phyloP scores from a whole-genome alignment of 2,888 invertebrate genomes.

The Pteria penguin region DNA sequence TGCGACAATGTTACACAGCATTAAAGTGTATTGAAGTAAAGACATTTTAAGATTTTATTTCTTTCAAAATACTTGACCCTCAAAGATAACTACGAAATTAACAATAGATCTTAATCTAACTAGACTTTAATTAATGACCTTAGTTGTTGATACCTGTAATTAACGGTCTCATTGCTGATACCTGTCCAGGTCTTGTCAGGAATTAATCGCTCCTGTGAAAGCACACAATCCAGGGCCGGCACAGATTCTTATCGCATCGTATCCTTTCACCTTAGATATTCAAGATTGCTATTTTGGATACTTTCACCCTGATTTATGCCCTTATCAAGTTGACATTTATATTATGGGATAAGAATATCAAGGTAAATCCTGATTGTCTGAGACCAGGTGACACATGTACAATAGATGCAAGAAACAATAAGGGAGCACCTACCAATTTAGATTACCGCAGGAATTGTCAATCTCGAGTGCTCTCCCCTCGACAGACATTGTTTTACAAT shows the following conservation, averaged over 20 bases:
- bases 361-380: conserved; percentile 23
- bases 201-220: background rate
- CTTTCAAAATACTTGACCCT: no score
- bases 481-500: background rate
- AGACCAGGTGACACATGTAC: conserved; percentile 10
- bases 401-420: conserved; percentile 6
- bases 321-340: conserved; percentile 24
- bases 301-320: conserved; percentile 7
- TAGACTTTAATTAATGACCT: background rate
- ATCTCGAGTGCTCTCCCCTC: background rate
- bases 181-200: background rate
- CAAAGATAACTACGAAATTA: no score
- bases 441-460: background rate
- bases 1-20: no score
- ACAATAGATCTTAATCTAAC: background rate
- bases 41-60: no score
- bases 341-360: conserved; percentile 14
- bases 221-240: background rate
- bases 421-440: background rate
- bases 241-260: background rate
- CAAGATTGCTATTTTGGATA: background rate
- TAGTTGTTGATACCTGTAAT: background rate
- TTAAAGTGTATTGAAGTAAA: no score
- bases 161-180: background rate
- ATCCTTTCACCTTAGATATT: background rate